phyloP scores from a whole-genome alignment of 2,888 invertebrate species.

The Neoascia interrupta region DNA sequence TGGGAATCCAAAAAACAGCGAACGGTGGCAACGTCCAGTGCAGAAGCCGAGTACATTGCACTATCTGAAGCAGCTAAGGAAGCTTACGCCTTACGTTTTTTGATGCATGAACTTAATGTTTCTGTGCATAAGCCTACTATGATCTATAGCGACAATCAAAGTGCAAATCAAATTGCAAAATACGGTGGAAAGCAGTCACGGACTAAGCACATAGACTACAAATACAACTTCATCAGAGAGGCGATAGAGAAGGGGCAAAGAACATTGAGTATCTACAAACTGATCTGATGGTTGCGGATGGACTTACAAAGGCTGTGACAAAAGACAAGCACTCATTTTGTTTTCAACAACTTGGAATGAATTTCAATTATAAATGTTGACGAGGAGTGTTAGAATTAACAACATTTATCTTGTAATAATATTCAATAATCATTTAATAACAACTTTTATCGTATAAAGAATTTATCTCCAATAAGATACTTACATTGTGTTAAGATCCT shows the following conservation, averaged over 20 bases:
- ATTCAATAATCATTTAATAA: too few relatives aligned
- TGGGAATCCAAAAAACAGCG: too few relatives aligned
- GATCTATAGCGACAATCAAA: too few relatives aligned
- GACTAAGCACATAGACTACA: constrained; percentile 16
- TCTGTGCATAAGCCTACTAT: not conserved
- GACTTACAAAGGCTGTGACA: constrained; percentile 10
- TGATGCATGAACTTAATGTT: constrained; percentile 1
- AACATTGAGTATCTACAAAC: constrained; percentile 1
- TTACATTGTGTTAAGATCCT: too few relatives aligned
- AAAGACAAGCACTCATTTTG: not conserved
- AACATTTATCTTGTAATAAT: too few relatives aligned
- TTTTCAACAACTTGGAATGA: too few relatives aligned
- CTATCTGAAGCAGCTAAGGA: constrained; percentile 3
- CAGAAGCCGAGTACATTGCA: constrained; percentile 7
- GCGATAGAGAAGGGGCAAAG: not conserved
- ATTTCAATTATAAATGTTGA: not conserved
- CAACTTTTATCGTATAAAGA: too few relatives aligned
- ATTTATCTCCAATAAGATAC: too few relatives aligned
- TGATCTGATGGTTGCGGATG: constrained; percentile 1
- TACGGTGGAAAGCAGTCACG: too few relatives aligned
- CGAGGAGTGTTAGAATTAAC: not conserved
- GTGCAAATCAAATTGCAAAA: too few relatives aligned
- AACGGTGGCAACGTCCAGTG: constrained; percentile 2
- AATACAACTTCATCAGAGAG: constrained; percentile 1
- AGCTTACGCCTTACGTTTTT: constrained; percentile 1